Conservation (phyloP, 2,888 invertebrate genomes). For the Lasius platythorax region DNA sequence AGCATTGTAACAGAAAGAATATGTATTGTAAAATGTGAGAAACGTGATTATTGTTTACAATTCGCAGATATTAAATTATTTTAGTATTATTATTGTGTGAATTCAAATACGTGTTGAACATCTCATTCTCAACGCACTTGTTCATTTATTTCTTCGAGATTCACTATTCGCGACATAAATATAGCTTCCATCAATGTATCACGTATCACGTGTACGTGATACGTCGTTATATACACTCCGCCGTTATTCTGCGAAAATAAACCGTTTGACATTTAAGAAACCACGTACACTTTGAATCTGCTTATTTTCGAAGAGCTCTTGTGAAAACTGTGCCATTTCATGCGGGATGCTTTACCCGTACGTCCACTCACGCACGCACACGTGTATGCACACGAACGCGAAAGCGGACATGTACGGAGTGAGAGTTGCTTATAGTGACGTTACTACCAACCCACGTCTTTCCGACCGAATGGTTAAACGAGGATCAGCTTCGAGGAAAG, state of each 20-base stretch:
- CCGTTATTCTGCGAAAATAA: constrained; percentile 30
- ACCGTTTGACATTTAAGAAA: constrained; percentile 38
- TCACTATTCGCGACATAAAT: constrained; percentile 22
- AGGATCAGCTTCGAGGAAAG: constrained; percentile 75
- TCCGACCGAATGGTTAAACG: constrained; percentile 53
- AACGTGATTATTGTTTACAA: background rate
- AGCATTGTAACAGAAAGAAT: background rate
- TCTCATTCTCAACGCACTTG: background rate
- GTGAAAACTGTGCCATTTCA: constrained; percentile 35
- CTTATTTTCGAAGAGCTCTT: constrained; percentile 38
- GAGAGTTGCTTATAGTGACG: constrained; percentile 76
- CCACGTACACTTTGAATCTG: background rate
- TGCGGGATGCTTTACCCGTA: constrained; percentile 5
- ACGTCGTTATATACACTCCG: background rate
- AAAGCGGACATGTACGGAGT: constrained; percentile 67
- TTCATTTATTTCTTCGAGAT: constrained; percentile 14
- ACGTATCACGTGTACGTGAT: background rate
- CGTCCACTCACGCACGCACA: background rate
- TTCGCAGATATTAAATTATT: constrained; percentile 7
- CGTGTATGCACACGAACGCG: constrained; percentile 6
- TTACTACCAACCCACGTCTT: constrained; percentile 74
- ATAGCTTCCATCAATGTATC: background rate
- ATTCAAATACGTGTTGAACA: background rate
- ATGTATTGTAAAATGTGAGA: background rate
- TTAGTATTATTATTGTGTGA: background rate